Evolutionary conservation across 64 coral and sea anemone genomes (phyloP), one percentile per base, ranked within the genome.

Genomic region (Pocillopora verrucosa): DNA sequence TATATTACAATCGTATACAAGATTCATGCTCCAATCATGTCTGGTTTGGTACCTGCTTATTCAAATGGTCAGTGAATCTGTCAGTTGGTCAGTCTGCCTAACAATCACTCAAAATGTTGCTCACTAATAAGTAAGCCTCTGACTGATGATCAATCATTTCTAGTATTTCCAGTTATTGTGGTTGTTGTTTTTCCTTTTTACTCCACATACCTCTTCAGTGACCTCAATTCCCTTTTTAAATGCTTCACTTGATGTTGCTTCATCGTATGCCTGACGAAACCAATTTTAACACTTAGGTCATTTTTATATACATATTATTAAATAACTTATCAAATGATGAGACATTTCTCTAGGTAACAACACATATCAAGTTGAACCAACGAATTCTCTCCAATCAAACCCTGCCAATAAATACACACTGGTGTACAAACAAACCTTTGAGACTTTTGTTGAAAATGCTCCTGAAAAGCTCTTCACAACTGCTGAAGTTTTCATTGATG

Each of bases 171-270:
- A 19, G 30, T 25, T 26, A 11, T 22, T 0, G 74, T 45, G 59
- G 83, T 30, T 30, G 30, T 30, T 30, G 30, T 30, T 30, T 30
- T 30, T 30, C 30, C 30, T 30, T 30, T 30, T 30, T 30, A 30
- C 30, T 30, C 30, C 70, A 73, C 19, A 58, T 58, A 98, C 95
- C 74, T 98, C 96, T 92, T 98, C 96, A 38, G 96, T 92, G 30
- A 93, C 96, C 90, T 94, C 87, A 80, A 64, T 92, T 30, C 96
- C 93, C 88, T 88, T 98, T 76, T 87, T 92, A 73, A 89, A 95
- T 19, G 94, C 86, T 41, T 98, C 96, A 93, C 96, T 98, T 90
- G 87, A 89, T 62, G 82, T 93, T 34, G 91, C 81, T 3, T 98
- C 96, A 41, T 98, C 93, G 73, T 92, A 94, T 19, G 86, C 89